Evolutionary conservation across 2,888 invertebrate species (phyloP).

Genomic region (Zelleria hepariella): DNA sequence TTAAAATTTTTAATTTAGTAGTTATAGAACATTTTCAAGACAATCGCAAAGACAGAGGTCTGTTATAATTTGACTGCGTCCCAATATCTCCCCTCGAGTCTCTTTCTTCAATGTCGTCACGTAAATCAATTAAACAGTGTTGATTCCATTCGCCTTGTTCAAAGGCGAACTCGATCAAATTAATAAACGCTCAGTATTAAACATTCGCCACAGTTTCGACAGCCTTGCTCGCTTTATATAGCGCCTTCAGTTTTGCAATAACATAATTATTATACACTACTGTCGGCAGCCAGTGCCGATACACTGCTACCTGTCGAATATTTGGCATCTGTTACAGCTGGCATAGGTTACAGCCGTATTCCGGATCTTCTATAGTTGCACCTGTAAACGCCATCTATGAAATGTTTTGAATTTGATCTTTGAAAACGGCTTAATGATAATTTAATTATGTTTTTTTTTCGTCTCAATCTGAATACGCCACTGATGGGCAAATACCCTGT

Average conservation of each 20-base stretch:
- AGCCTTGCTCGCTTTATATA: not conserved
- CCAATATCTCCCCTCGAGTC: not conserved
- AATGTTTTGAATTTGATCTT: too few relatives aligned
- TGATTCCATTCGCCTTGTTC: not conserved
- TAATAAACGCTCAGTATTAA: not conserved
- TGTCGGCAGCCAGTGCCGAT: not conserved
- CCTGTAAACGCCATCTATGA: too few relatives aligned
- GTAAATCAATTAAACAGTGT: not conserved
- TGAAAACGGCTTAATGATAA: too few relatives aligned
- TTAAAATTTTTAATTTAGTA: too few relatives aligned
- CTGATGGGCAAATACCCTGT: too few relatives aligned
- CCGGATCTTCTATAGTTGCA: too few relatives aligned
- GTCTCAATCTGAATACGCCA: too few relatives aligned
- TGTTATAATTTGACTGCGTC: not conserved
- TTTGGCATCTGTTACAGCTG: not conserved
- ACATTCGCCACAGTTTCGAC: not conserved
- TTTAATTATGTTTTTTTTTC: too few relatives aligned
- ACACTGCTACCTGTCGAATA: not conserved
- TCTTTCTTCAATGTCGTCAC: not conserved
- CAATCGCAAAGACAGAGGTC: too few relatives aligned
- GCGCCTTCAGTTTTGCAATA: not conserved
- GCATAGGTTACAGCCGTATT: too few relatives aligned
- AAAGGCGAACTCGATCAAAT: not conserved
- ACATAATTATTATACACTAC: not conserved
- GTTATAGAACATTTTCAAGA: too few relatives aligned